Evolutionary conservation across 2,113 vertebrate species (phyloP), one percentile per base, ranked within the genome.

Genomic region (Psophia crepitans): DNA sequence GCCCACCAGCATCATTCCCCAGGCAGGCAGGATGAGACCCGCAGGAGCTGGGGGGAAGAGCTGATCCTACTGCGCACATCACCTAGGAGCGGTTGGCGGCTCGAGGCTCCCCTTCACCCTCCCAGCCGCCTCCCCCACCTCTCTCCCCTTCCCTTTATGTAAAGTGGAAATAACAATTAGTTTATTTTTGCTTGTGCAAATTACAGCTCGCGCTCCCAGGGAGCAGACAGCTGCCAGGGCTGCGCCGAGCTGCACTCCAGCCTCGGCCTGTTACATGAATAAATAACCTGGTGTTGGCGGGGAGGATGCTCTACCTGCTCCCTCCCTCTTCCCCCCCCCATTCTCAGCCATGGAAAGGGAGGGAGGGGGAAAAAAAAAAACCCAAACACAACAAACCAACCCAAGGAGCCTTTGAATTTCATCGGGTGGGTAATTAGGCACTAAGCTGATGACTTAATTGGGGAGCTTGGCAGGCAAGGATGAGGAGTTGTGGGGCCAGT

Each of bases 121-220:
- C 82, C 41, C 39, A 0, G 21, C 48, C 22, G 1, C 63, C 71
- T 71, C 85, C 64, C 41, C 58, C 30, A 14, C 41, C 39, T 17
- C 68, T 12, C 35, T 71, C 32, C 68, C 30, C 28, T 58, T 93
- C 71, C 57, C 70, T 90, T 61, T 84, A 78, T 96, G 95, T 60
- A 95, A 96, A 96, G 91, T 15, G 57, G 78, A 95, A 93, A 87
- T 93, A 93, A 96, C 93, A 93, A 95, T 96, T 80, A 95, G 93
- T 94, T 96, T 96, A 93, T 95, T 97, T 97, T 95, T 77, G 85
- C 79, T 76, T 80, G 84, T 94, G 96, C 79, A 91, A 97, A 96
- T 95, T 90, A 76, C 84, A 86, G 79, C 91, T 95, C 27, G 1
- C 2, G 23, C 58, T 90, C 95, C 90, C 90, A 87, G 87, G 91